Conservation (phyloP, 2,113 vertebrate species). For the Brachyhypopomus gauderio region DNA sequence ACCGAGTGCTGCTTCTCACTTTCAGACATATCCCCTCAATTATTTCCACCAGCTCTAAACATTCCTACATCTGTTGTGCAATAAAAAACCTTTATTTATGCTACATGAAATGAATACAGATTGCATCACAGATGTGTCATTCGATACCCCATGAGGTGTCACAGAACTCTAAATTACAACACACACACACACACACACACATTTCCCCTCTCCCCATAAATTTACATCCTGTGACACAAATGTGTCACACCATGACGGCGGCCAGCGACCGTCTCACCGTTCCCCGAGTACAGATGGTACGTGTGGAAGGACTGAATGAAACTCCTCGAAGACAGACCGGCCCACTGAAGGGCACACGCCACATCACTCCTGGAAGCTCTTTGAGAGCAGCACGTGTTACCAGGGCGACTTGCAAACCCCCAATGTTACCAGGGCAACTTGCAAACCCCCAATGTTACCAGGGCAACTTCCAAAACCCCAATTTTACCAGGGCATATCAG, state of each 20-base stretch:
- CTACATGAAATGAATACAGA: constrained; percentile 5
- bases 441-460: too few relatives aligned
- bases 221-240: background rate
- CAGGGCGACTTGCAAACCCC: too few relatives aligned
- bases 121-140: background rate
- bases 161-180: background rate
- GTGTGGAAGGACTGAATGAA: too few relatives aligned
- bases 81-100: background rate
- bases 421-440: too few relatives aligned
- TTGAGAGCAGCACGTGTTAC: background rate
- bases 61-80: background rate
- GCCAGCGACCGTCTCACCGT: background rate
- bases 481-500: too few relatives aligned
- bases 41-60: background rate
- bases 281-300: background rate
- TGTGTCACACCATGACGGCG: background rate
- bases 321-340: too few relatives aligned
- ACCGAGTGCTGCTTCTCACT: background rate
- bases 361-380: background rate
- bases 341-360: too few relatives aligned
- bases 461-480: too few relatives aligned
- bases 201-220: constrained; percentile 7
- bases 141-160: background rate
- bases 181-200: background rate
- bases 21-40: background rate